These are phyloP conservation scores for Chitala chitala DNA, from an alignment of 2,113 vertebrate species.

Conservation along the genomic window DNA sequence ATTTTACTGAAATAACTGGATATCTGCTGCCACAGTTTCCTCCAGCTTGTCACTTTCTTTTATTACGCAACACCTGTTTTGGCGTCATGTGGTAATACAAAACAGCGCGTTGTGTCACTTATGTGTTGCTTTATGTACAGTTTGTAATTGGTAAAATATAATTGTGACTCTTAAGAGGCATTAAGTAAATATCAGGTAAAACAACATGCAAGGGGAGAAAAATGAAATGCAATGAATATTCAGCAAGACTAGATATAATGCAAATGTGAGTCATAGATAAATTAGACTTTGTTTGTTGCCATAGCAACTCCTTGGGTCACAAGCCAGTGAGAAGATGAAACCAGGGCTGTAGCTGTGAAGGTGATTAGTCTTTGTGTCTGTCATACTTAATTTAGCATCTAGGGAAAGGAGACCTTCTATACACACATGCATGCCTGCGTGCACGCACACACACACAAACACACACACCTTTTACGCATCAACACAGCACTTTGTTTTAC, in stretches of 20 bases:
- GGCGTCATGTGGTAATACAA: background rate
- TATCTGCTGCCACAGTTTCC: slow-evolving; percentile 32
- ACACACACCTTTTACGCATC: background rate
- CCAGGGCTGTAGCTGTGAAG: slow-evolving; percentile 74
- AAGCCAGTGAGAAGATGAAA: slow-evolving; percentile 74
- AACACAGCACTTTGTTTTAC: slow-evolving; percentile 19
- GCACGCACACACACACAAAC: slow-evolving; percentile 6
- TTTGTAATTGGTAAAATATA: background rate
- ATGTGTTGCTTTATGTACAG: background rate
- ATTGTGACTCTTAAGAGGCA: background rate
- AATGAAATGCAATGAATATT: slow-evolving; percentile 20
- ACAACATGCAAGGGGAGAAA: slow-evolving; percentile 15
- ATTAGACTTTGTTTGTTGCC: slow-evolving; percentile 82
- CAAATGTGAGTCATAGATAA: slow-evolving; percentile 70
- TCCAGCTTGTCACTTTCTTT: slow-evolving; percentile 9
- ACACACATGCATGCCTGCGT: no score
- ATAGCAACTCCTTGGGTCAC: slow-evolving; percentile 79
- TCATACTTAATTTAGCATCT: slow-evolving; percentile 83
- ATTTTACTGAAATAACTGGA: slow-evolving; percentile 48
- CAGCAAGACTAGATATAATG: slow-evolving; percentile 37
- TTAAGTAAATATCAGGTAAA: slow-evolving; percentile 3
- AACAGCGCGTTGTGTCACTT: no score
- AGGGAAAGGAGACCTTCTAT: slow-evolving; percentile 38
- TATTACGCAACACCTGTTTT: background rate
- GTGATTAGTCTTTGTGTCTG: slow-evolving; percentile 86